Conservation (phyloP, 2,888 invertebrate genomes). For the Bruchidius siliquastri region DNA sequence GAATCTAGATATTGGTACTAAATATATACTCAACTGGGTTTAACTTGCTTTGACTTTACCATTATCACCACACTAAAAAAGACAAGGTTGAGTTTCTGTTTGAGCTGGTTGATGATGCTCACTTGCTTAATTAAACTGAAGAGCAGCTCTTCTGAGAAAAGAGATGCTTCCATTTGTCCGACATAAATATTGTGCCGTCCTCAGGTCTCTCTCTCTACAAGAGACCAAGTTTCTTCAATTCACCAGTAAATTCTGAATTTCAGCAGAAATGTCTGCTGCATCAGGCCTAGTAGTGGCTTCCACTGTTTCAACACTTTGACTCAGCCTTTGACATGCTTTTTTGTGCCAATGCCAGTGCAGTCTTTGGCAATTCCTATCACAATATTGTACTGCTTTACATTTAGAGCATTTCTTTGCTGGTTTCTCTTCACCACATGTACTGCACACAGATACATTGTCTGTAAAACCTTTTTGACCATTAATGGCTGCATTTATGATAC, state of each 20-base stretch:
- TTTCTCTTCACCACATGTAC: constrained; percentile 83
- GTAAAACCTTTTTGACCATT: constrained; percentile 84
- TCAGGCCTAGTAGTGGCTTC: constrained; percentile 24
- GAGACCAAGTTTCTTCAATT: no score
- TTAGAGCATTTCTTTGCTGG: constrained; percentile 91
- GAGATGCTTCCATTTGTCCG: neutral
- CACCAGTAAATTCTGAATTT: constrained; percentile 36
- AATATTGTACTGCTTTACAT: constrained; percentile 91
- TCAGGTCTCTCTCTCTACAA: no score
- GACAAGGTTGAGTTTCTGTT: no score
- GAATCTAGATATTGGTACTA: no score
- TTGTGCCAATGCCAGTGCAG: constrained; percentile 91
- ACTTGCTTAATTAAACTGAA: no score
- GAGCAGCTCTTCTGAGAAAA: no score
- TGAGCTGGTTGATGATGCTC: no score
- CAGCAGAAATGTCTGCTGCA: constrained; percentile 31
- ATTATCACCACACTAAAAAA: no score
- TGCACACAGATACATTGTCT: constrained; percentile 65
- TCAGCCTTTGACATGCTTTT: constrained; percentile 70
- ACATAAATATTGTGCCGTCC: constrained; percentile 3
- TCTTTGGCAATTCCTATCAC: constrained; percentile 90
- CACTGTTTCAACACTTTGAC: constrained; percentile 27
- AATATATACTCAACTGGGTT: no score
- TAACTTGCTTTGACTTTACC: no score
- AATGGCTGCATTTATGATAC: constrained; percentile 73